Base-by-base conservation (phyloP, 2,797 vertebrate genomes). In the Carduelis carduelis region DNA sequence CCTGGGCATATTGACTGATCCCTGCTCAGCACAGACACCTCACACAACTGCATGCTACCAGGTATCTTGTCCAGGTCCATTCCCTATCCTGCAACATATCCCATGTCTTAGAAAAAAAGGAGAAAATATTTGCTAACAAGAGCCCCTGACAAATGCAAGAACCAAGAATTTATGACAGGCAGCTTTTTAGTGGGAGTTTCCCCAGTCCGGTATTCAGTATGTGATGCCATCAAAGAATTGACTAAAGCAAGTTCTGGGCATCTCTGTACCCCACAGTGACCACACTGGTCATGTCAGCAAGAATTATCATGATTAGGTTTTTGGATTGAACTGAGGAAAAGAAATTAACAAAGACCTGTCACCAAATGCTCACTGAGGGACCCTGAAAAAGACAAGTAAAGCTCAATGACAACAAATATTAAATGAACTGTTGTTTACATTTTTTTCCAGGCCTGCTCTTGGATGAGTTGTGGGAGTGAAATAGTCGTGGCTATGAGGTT, bases 391-490 rank as follows among this genome's bases (percentile, higher is more conserved):
- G 44, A 30, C 0, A 5, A 9, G 17, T 0, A 17, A 65, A 68
- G 7, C 26, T 91, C 72, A 78, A 12, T 32, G 30, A 41, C 32
- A 80, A 11, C 11, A 74, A 74, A 16, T 32, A 52, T 76, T 86
- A 71, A 80, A 65, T 39, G 21, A 80, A 34, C 7, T 68, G 44
- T 7, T 74, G 79, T 98, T 98, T 97, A 99, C 99, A 32, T 99
- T 99, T 68, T 97, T 97, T 0, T 99, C 98, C 95, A 99, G 97
- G 28, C 98, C 98, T 24, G 98, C 98, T 56, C 26, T 37, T 30
- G 99, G 98, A 69, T 99, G 98, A 39, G 95, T 95, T 4, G 21
- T 6, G 10, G 98, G 98, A 55, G 98, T 99, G 97, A 99, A 99
- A 88, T 97, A 98, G 30, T 30, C 94, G 2, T 99, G 99, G 12